Evolutionary conservation across 1,140 invertebrate genomes (phyloP).

Genomic region (Drosophila nannoptera): DNA sequence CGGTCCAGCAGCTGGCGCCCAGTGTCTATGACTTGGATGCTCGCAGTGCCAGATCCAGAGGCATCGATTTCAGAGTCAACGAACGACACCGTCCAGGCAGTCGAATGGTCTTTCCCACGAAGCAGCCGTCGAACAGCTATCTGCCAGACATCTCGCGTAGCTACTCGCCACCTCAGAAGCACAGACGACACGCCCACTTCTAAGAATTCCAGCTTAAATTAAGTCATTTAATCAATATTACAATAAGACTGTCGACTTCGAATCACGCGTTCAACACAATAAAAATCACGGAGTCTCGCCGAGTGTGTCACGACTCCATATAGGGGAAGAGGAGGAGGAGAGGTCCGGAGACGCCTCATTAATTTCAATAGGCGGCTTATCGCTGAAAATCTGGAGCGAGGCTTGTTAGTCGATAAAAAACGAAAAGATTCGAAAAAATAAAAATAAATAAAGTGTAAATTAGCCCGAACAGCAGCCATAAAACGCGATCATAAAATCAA

Average conservation of each 20-base stretch:
- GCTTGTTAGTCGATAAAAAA: conserved; percentile 41
- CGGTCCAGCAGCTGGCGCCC: conserved; percentile 45
- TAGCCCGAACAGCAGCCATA: conserved; percentile 63
- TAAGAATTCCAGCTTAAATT: conserved; percentile 24
- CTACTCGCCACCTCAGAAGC: conserved; percentile 37
- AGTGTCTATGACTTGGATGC: conserved; percentile 39
- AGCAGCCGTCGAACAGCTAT: conserved; percentile 8
- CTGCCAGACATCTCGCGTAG: conserved; percentile 15
- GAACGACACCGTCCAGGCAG: conserved; percentile 43
- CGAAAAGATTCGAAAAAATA: conserved; percentile 21
- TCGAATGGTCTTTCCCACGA: conserved; percentile 59
- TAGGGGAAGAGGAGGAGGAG: neutral
- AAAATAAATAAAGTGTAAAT: conserved; percentile 64
- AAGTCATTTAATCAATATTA: conserved; percentile 59
- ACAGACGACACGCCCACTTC: conserved; percentile 25
- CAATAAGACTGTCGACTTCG: conserved; percentile 55
- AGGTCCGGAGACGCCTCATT: conserved; percentile 28
- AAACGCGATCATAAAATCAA: conserved; percentile 58
- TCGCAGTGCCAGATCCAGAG: conserved; percentile 37
- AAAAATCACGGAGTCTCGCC: conserved; percentile 49
- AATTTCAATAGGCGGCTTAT: conserved; percentile 67
- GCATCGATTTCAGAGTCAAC: conserved; percentile 52
- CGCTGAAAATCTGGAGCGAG: conserved; percentile 50
- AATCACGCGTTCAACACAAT: conserved; percentile 52
- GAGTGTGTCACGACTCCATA: conserved; percentile 12